Base-by-base conservation (phyloP, 92 coral and sea anemone genomes). In the Palythoa grandis region DNA sequence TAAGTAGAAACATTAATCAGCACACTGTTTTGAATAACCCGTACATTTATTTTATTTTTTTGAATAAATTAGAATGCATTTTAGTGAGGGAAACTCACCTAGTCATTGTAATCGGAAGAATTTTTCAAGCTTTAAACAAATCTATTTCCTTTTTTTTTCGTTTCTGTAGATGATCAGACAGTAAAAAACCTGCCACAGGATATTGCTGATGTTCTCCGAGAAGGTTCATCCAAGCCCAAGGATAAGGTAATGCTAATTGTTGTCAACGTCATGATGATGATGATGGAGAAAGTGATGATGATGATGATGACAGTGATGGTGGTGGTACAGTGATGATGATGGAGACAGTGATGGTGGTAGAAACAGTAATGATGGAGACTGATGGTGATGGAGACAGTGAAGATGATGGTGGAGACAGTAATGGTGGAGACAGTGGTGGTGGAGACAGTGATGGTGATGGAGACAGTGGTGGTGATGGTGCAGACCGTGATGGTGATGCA, bases 81-180 rank as follows among this genome's bases (percentile, higher is more conserved):
- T 13, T 57, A 17, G 63, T 57, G 63, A 57, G 11, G 7, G 63
- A 57, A 10, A 12, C 16, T 13, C 63, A 57, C 16, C 0, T 6
- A 12, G 16, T 57, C 16, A 57, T 57, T 13, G 17, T 13, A 57
- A 57, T 13, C 4, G 16, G 63, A 1, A 12, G 16, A 17, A 12
- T 13, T 13, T 57, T 57, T 57, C 16, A 57, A 13, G 52, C 2
- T 70, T 11, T 29, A 29, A 29, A 70, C 43, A 22, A 1, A 4
- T 70, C 74, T 15, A 66, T 24, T 66, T 66, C 39, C 12, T 69
- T 69, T 69, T 25, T n/a, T n/a, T 69, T 29, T 69, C 10, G 1
- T 11, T 25, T 11, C 8, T 69, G 74, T 3, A 69, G 84, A 79
- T 79, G 84, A 79, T 48, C 84, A 79, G 73, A 61, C 16, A 19